These are phyloP conservation scores for Ceratotherium simum DNA, from an alignment of 2,113 vertebrate genomes.

Conservation along the genomic window DNA sequence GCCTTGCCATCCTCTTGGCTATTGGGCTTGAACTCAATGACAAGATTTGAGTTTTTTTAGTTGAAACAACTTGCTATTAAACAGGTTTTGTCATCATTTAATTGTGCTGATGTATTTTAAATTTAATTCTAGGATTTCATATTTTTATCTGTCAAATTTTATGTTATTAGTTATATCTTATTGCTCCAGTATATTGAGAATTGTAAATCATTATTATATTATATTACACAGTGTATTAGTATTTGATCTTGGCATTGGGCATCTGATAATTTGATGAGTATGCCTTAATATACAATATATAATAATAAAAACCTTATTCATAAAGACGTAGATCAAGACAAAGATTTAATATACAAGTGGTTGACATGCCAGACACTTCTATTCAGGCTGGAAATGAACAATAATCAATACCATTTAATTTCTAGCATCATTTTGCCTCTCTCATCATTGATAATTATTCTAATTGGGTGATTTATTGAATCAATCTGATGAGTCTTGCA, in stretches of 20 bases:
- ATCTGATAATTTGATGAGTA: neutral
- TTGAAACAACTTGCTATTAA: neutral
- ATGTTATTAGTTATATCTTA: neutral
- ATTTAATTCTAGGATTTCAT: neutral
- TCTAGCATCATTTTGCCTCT: neutral
- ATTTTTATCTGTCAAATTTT: slow-evolving; percentile 3
- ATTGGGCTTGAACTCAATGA: neutral
- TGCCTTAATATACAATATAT: neutral
- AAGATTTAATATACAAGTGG: neutral
- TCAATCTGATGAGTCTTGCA: neutral
- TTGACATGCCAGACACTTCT: neutral
- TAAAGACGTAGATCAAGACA: neutral
- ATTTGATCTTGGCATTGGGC: neutral
- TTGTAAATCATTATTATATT: neutral
- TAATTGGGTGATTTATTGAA: neutral
- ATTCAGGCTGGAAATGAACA: neutral
- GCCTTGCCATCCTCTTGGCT: neutral
- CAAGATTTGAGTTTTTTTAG: neutral
- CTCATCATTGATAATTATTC: neutral
- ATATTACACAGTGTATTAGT: neutral
- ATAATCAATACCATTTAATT: neutral
- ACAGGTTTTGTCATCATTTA: neutral
- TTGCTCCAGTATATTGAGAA: neutral
- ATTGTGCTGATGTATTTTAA: neutral
- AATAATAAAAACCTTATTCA: neutral